Conservation (phyloP, 2,888 invertebrate genomes). For the Acanthosepion lycidas region DNA sequence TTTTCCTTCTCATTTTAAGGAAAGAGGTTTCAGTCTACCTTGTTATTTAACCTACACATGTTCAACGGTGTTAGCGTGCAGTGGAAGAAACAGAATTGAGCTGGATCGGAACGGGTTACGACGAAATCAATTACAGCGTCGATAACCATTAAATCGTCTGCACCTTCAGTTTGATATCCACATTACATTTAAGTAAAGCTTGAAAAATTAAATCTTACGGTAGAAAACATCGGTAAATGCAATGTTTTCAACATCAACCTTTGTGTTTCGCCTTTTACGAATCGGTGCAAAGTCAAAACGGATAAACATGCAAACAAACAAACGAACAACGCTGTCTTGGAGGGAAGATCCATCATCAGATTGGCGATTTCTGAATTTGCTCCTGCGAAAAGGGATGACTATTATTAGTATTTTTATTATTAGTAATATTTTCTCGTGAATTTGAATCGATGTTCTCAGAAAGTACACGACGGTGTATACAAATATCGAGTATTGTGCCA, state of each 20-base stretch:
- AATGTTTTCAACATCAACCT: neutral
- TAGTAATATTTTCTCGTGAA: neutral
- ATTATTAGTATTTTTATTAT: neutral
- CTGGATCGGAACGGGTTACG: too few relatives aligned
- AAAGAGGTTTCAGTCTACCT: too few relatives aligned
- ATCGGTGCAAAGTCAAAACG: neutral
- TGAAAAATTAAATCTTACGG: neutral
- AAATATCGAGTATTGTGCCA: neutral
- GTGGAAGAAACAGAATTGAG: too few relatives aligned
- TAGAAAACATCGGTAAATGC: neutral
- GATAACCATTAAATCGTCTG: too few relatives aligned
- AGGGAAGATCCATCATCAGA: neutral
- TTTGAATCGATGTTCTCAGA: neutral
- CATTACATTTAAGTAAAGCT: neutral
- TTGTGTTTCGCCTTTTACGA: neutral
- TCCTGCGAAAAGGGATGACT: neutral
- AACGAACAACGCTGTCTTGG: constrained; percentile 10
- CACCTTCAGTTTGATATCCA: too few relatives aligned
- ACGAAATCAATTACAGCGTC: too few relatives aligned
- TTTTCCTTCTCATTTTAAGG: too few relatives aligned
- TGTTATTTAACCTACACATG: too few relatives aligned
- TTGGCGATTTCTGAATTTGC: neutral
- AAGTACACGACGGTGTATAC: neutral
- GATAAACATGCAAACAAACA: neutral
- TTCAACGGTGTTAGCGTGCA: too few relatives aligned